Evolutionary conservation across 2,113 vertebrate species (phyloP), one percentile per base, ranked within the genome.

Genomic region (Symphodus melops): DNA sequence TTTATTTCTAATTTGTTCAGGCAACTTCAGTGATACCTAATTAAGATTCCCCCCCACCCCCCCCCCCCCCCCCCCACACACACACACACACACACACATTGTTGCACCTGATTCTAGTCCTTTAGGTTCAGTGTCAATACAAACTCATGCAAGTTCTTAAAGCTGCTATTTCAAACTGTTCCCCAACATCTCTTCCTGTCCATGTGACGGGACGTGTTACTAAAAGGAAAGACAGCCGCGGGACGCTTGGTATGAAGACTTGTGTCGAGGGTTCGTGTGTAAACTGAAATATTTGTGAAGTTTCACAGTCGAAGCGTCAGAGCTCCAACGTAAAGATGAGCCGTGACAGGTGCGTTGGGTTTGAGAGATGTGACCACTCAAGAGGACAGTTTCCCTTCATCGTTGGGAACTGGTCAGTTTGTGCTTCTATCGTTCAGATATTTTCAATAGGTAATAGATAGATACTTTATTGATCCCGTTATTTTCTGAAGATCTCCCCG

Each of bases 11-110:
- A 61, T 72, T 74, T 58, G 23, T 28, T 20, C 39, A 81, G 54
- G 66, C 71, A 82, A 28, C 20, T 61, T n/a, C 28, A 75, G 28
- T 68, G 69, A 82, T 80, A 60, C 69, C 73, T 75, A 70, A 89
- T 83, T 72, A 82, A 72, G 57, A 77, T 75, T 75, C 54, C 59
- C 51, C 51, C 56, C 19, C 65, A 21, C 65, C 28, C 28, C 65
- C 84, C n/a, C 54, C 59, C 51, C 51, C 56, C 19, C 65, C 28
- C 65, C 28, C 28, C 65, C 84, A n/a, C n/a, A n/a, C n/a, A n/a
- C n/a, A n/a, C n/a, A n/a, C n/a, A n/a, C n/a, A n/a, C n/a, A n/a
- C 82, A 77, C 55, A 76, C 69, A 84, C 44, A 66, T 68, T 65
- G 12, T 72, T 19, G 25, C 25, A 44, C 55, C 16, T 79, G 72